Percentiles rank a stretch among this genome's conserved stretches.
These are phyloP conservation scores for Eupithecia dodoneata DNA, from an alignment of 2,888 invertebrate genomes.

Conservation along the genomic window DNA sequence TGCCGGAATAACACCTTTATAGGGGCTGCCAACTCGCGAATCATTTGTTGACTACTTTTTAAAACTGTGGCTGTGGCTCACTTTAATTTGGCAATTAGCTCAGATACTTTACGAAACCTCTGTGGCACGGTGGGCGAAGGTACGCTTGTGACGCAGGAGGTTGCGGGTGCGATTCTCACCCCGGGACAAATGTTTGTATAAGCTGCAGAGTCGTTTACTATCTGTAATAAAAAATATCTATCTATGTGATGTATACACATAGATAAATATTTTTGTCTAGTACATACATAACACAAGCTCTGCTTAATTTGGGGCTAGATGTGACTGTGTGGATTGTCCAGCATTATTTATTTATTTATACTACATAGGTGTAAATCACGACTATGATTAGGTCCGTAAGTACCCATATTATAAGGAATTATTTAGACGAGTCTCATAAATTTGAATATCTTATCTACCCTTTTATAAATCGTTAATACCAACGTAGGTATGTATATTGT, in stretches of 20 bases:
- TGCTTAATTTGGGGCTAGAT: too few species aligned
- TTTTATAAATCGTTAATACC: neutral
- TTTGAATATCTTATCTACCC: neutral
- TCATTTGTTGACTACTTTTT: slow-evolving; percentile 4
- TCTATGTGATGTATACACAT: too few species aligned
- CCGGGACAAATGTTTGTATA: too few species aligned
- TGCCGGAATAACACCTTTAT: slow-evolving; percentile 82
- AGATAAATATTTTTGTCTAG: too few species aligned
- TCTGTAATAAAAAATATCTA: too few species aligned
- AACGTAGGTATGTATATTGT: neutral
- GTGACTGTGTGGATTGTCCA: too few species aligned
- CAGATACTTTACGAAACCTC: neutral
- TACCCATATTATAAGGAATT: neutral
- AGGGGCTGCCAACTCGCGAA: slow-evolving; percentile 25
- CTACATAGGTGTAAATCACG: too few species aligned
- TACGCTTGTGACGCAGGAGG: too few species aligned
- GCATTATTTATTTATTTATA: neutral
- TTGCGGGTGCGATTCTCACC: too few species aligned
- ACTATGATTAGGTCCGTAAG: neutral
- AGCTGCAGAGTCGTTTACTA: too few species aligned
- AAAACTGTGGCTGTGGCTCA: neutral
- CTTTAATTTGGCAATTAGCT: neutral
- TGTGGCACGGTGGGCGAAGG: too few species aligned
- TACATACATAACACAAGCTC: too few species aligned
- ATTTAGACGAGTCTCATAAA: neutral